phyloP scores from a whole-genome alignment of 2,888 invertebrate species.

The Acanthacorydalis orientalis region DNA sequence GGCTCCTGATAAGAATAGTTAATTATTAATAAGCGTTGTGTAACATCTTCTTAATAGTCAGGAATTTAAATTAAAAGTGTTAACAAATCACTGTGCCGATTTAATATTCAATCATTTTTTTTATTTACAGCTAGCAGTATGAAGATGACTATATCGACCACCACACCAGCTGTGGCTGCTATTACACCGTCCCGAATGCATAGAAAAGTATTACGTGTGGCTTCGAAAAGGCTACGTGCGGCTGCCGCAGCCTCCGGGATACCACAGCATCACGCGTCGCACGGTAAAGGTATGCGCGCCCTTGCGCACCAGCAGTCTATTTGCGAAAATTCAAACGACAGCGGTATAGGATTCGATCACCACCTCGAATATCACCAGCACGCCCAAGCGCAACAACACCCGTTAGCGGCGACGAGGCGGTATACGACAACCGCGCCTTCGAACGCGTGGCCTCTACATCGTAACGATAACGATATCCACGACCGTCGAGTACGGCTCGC shows the following conservation, averaged over 20 bases:
- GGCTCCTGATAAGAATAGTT: too few species aligned
- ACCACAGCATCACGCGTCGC: slow-evolving; percentile 27
- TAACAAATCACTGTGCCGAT: too few species aligned
- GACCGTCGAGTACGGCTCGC: neutral
- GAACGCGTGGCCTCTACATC: neutral
- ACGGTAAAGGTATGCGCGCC: slow-evolving; percentile 16
- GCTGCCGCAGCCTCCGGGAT: slow-evolving; percentile 29
- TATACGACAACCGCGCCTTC: neutral
- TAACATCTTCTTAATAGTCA: too few species aligned
- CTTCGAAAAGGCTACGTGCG: slow-evolving; percentile 37
- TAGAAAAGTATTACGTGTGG: slow-evolving; percentile 48
- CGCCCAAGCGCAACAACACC: slow-evolving; percentile 16
- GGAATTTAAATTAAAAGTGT: too few species aligned
- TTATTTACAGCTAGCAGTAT: slow-evolving; percentile 23
- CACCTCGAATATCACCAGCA: slow-evolving; percentile 37
- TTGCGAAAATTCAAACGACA: slow-evolving; percentile 80
- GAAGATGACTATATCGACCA: slow-evolving; percentile 57
- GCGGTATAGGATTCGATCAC: slow-evolving; percentile 72
- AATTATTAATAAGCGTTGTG: too few species aligned
- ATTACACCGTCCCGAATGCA: slow-evolving; percentile 37
- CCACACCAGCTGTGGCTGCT: slow-evolving; percentile 35
- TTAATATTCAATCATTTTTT: too few species aligned
- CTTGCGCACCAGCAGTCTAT: slow-evolving; percentile 31
- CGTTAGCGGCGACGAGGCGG: slow-evolving; percentile 5
- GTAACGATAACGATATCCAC: neutral